A percentile compares a stretch with the other conserved stretches of the same genome.
phyloP scores from a whole-genome alignment of 2,797 vertebrate genomes.

The Myotis daubentonii region DNA sequence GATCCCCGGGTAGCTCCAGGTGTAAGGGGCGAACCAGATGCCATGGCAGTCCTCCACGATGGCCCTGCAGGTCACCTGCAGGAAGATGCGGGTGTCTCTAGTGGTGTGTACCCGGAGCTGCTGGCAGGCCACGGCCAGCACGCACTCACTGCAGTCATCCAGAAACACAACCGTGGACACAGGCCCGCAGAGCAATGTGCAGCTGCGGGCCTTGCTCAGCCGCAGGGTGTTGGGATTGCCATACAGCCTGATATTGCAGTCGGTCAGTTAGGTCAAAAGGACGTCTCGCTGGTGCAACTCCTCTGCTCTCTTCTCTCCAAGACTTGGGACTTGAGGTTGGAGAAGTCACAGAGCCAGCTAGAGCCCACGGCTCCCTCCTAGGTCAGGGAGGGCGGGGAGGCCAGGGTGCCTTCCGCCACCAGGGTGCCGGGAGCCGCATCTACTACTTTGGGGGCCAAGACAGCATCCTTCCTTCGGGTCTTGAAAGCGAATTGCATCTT shows the following conservation, averaged over 20 bases:
- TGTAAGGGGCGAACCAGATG: constrained; percentile 92
- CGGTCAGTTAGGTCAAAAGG: constrained; percentile 88
- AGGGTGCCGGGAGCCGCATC: background rate
- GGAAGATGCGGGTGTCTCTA: constrained; percentile 88
- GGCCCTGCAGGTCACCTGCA: constrained; percentile 94
- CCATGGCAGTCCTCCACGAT: constrained; percentile 93
- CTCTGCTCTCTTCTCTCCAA: constrained; percentile 87
- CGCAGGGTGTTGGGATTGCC: constrained; percentile 94
- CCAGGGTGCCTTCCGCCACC: background rate
- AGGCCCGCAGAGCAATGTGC: constrained; percentile 94
- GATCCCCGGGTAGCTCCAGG: constrained; percentile 91
- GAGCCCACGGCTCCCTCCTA: constrained; percentile 74
- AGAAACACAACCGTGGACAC: constrained; percentile 94
- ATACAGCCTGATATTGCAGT: constrained; percentile 91
- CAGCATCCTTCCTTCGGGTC: constrained; percentile 82
- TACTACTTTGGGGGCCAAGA: background rate
- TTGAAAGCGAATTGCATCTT: constrained; percentile 95
- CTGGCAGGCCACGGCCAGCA: constrained; percentile 92
- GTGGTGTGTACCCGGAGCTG: constrained; percentile 95
- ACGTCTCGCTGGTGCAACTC: constrained; percentile 92
- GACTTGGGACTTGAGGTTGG: constrained; percentile 78
- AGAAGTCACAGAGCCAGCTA: constrained; percentile 85
- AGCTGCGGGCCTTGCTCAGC: constrained; percentile 89
- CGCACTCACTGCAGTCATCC: constrained; percentile 90
- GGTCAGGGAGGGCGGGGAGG: constrained; percentile 36